Evolutionary conservation across 2,113 vertebrate species (phyloP).

Genomic region (Protomyctophum bolini): DNA sequence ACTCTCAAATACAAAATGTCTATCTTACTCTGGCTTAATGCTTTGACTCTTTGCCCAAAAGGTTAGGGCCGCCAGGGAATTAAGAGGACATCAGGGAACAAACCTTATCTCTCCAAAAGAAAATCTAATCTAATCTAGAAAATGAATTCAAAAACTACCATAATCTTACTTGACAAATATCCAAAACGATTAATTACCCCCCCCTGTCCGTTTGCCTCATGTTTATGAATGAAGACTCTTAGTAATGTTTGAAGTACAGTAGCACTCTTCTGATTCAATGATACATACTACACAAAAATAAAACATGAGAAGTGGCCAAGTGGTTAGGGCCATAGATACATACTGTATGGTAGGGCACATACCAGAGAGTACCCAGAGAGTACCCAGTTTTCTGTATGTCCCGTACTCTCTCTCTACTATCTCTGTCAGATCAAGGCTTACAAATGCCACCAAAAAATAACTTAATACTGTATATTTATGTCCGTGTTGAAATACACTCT

Average conservation of each 20-base stretch:
- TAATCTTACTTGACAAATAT: constrained; percentile 49
- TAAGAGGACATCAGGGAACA: constrained; percentile 59
- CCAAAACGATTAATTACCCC: background rate
- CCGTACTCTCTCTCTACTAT: no score
- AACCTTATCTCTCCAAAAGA: constrained; percentile 46
- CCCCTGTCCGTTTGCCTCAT: no score
- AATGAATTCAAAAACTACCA: constrained; percentile 32
- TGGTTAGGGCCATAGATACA: no score
- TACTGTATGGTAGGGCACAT: no score
- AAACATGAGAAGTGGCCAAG: no score
- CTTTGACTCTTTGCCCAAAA: constrained; percentile 34
- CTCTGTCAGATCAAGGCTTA: no score
- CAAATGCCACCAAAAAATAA: no score
- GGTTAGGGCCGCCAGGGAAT: constrained; percentile 11
- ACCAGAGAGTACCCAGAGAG: no score
- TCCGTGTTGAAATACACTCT: constrained; percentile 32
- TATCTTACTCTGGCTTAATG: constrained; percentile 23
- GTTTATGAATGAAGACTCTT: constrained; percentile 5
- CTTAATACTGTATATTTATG: constrained; percentile 4
- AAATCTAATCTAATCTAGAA: constrained; percentile 33
- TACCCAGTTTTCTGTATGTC: no score
- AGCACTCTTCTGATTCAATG: no score
- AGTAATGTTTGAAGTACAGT: no score
- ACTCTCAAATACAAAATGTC: constrained; percentile 45
- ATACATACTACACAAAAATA: no score